Percentiles rank a stretch among this genome's conserved stretches.
Evolutionary conservation across 2,113 vertebrate genomes (phyloP).

Genomic region (Leiothrix lutea): DNA sequence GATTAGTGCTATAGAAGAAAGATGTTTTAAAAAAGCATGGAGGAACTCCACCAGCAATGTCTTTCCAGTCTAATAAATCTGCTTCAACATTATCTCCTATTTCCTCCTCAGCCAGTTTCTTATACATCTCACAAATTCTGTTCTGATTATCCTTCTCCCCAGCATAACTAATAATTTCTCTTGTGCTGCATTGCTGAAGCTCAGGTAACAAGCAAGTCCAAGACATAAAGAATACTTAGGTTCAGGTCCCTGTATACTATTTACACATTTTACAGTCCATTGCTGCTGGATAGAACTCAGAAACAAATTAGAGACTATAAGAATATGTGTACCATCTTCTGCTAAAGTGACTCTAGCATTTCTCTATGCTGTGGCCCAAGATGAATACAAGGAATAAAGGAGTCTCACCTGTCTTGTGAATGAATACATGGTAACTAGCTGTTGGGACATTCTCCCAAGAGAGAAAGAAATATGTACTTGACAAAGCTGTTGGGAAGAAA

Average conservation of each 20-base stretch:
- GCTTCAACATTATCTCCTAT: not conserved
- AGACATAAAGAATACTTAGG: not conserved
- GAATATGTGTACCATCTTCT: not conserved
- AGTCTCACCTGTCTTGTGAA: not conserved
- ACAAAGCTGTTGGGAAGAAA: not conserved
- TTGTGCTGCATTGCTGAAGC: not conserved
- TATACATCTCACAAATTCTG: not conserved
- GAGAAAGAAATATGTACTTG: not conserved
- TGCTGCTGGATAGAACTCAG: not conserved
- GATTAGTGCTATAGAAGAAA: not conserved
- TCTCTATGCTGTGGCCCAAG: not conserved
- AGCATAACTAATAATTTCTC: not conserved
- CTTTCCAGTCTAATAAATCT: not conserved
- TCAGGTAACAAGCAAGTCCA: not conserved
- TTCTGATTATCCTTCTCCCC: not conserved
- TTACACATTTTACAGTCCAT: not conserved
- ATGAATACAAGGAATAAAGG: not conserved
- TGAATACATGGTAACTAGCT: not conserved
- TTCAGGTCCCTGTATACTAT: not conserved
- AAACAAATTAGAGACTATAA: not conserved
- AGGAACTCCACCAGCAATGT: not conserved
- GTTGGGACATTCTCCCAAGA: not conserved
- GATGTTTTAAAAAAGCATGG: not conserved
- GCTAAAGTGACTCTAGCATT: not conserved
- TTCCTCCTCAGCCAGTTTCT: not conserved